Conservation (phyloP, 2,797 vertebrate genomes). For the Neopelma chrysocephalum region DNA sequence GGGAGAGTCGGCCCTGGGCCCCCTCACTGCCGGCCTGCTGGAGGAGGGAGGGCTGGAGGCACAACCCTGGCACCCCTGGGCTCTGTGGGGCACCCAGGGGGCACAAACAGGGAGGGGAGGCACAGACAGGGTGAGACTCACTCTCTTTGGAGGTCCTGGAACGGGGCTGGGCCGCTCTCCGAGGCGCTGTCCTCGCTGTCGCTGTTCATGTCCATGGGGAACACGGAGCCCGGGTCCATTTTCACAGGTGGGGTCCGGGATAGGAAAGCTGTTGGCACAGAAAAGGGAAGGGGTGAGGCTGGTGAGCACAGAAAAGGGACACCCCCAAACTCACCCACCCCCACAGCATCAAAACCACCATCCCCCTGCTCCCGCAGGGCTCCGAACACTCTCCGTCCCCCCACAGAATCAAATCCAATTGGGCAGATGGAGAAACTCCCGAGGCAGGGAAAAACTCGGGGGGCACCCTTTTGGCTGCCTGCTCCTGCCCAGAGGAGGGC, state of each 20-base stretch:
- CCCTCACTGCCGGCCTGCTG: conserved; percentile 70
- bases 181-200: conserved; percentile 91
- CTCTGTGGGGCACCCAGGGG: rapidly evolving
- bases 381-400: rapidly evolving
- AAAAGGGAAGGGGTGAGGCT: background rate
- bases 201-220: conserved; percentile 89
- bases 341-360: rapidly evolving
- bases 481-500: background rate
- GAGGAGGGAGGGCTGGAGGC: conserved; percentile 13
- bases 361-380: rapidly evolving
- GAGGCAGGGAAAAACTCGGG: rapidly evolving
- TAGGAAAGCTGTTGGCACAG: background rate
- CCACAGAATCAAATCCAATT: rapidly evolving
- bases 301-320: background rate
- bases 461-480: background rate
- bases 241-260: conserved; percentile 80
- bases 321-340: rapidly evolving
- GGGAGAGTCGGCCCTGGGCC: conserved; percentile 76
- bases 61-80: rapidly evolving
- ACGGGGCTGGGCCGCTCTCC: conserved; percentile 84
- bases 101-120: too few species aligned
- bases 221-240: conserved; percentile 88
- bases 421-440: background rate
- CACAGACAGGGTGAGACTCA: background rate
- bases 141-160: conserved; percentile 73